These are phyloP conservation scores for Myiotriccus ornatus DNA, from an alignment of 2,797 vertebrate genomes.

Conservation along the genomic window DNA sequence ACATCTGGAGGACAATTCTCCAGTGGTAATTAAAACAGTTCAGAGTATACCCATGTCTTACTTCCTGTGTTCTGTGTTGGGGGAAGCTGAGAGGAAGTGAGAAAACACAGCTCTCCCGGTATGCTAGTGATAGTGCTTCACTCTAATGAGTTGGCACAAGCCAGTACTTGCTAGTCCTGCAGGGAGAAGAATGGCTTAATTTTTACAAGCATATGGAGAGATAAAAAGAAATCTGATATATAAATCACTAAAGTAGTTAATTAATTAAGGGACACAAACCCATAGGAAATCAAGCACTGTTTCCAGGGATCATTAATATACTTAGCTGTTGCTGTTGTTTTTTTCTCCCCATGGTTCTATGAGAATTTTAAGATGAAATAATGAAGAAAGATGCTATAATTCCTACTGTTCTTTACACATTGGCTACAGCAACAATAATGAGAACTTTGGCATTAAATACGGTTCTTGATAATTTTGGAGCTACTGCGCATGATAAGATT, in stretches of 20 bases:
- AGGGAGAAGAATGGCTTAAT: constrained; percentile 10
- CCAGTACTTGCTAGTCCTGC: not conserved
- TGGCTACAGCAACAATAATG: not conserved
- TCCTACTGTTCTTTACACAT: not conserved
- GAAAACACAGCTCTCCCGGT: not conserved
- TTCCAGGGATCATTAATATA: not conserved
- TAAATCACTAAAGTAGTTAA: constrained; percentile 7
- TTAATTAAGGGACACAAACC: constrained; percentile 17
- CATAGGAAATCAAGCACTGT: not conserved
- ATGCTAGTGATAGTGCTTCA: not conserved
- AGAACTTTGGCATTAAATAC: not conserved
- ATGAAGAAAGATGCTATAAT: not conserved
- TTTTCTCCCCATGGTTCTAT: not conserved
- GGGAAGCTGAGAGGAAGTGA: not conserved
- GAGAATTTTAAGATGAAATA: not conserved
- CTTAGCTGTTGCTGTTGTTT: not conserved
- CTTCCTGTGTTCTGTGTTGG: not conserved
- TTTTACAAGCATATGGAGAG: not conserved
- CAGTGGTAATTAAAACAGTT: not conserved
- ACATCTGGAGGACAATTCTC: not conserved
- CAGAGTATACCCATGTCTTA: not conserved
- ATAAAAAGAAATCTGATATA: not conserved
- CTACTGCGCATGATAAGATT: not conserved
- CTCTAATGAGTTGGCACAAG: not conserved
- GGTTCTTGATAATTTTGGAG: not conserved